Conservation (phyloP, 2,888 invertebrate genomes). For the Callimorpha dominula region DNA sequence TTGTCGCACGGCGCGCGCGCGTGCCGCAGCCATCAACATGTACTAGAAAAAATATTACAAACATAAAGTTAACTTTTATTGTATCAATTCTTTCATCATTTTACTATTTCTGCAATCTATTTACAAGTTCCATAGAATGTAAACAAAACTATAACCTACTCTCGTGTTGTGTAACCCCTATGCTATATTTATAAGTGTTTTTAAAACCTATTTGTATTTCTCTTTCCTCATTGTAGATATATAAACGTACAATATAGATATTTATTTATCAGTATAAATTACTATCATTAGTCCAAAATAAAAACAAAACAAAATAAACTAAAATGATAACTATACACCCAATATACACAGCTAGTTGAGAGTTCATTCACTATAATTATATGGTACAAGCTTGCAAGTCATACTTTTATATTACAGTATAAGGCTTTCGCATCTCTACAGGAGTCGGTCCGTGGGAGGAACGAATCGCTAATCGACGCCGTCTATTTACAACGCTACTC, state of each 20-base stretch:
- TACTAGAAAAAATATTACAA: conserved; percentile 80
- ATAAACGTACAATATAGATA: conserved; percentile 82
- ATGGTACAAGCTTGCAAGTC: conserved; percentile 81
- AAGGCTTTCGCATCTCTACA: conserved; percentile 80
- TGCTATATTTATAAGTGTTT: conserved; percentile 84
- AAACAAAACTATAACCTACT: conserved; percentile 83
- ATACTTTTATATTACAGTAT: conserved; percentile 76
- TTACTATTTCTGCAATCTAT: conserved; percentile 81
- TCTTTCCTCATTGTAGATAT: conserved; percentile 74
- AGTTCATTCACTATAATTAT: conserved; percentile 77
- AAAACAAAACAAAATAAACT: conserved; percentile 77
- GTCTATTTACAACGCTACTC: conserved; percentile 70
- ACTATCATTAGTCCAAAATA: conserved; percentile 83
- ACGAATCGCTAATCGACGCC: conserved; percentile 55
- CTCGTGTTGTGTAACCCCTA: conserved; percentile 83
- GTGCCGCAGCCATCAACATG: conserved; percentile 59
- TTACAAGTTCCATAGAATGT: conserved; percentile 82
- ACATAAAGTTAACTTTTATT: conserved; percentile 82
- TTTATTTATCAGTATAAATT: conserved; percentile 84
- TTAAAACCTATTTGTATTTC: conserved; percentile 84
- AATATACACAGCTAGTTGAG: conserved; percentile 83
- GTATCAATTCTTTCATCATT: conserved; percentile 82
- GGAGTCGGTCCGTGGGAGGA: conserved; percentile 60
- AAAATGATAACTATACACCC: conserved; percentile 84
- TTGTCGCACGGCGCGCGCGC: conserved; percentile 41